Evolutionary conservation across 2,797 vertebrate genomes (phyloP).

Genomic region (Megaceryle alcyon): DNA sequence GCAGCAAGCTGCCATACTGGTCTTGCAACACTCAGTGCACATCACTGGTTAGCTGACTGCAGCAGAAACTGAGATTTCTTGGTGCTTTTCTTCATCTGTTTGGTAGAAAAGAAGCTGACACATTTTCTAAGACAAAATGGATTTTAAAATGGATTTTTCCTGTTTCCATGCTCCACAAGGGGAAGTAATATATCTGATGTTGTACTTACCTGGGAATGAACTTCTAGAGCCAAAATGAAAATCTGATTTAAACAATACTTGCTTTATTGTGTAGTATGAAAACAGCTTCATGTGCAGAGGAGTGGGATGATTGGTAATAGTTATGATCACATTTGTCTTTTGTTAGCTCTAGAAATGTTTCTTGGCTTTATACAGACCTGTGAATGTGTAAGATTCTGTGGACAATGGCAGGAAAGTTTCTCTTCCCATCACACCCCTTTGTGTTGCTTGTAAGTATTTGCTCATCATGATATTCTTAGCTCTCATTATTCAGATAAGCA

Average conservation of each 20-base stretch:
- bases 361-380: not conserved
- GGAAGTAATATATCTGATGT: not conserved
- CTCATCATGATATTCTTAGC: not conserved
- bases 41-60: not conserved
- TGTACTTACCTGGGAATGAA: not conserved
- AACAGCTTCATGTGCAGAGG: not conserved
- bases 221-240: not conserved
- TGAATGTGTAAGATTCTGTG: not conserved
- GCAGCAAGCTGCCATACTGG: not conserved
- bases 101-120: not conserved
- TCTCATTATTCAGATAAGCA: not conserved
- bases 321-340: conserved; percentile 21
- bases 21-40: not conserved
- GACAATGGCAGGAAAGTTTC: not conserved
- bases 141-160: not conserved
- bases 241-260: not conserved
- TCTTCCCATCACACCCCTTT: not conserved
- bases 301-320: not conserved
- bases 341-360: not conserved
- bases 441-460: not conserved
- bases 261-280: not conserved
- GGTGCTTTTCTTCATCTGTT: not conserved
- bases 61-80: not conserved
- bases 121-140: not conserved
- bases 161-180: not conserved